Conservation (phyloP, 2,797 vertebrate species). For the Tapirus indicus region DNA sequence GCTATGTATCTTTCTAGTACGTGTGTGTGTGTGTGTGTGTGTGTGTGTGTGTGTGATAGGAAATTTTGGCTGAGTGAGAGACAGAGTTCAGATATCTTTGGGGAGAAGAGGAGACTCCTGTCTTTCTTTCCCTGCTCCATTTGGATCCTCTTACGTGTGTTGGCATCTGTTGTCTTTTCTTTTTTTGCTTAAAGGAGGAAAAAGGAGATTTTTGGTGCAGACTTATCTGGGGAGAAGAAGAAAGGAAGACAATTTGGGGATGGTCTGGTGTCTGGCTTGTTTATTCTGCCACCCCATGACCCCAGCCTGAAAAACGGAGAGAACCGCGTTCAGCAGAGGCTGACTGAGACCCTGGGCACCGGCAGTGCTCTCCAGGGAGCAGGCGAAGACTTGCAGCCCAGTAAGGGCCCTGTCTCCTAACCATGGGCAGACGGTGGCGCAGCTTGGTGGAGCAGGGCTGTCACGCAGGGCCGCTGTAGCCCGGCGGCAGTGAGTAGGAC, state of each 20-base stretch:
- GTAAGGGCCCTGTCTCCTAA: not conserved
- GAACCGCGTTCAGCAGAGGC: too few species aligned
- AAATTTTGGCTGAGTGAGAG: not conserved
- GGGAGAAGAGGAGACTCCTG: not conserved
- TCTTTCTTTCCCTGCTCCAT: not conserved
- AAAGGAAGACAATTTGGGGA: not conserved
- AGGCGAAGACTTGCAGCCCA: not conserved
- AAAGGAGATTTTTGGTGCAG: not conserved
- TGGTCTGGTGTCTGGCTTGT: not conserved
- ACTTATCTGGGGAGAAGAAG: not conserved
- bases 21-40: not conserved
- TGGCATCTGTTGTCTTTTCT: not conserved
- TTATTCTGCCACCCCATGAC: not conserved
- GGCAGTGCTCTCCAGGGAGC: not conserved
- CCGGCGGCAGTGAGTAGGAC: accelerated
- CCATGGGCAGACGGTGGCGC: not conserved
- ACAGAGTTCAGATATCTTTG: not conserved
- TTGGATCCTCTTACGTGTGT: not conserved
- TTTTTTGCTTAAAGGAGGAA: not conserved
- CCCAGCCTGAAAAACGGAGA: not conserved
- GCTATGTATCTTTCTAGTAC: too few species aligned
- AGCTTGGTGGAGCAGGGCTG: not conserved
- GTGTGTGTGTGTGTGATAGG: not conserved
- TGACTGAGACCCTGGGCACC: too few species aligned
- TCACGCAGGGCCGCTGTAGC: not conserved